Evolutionary conservation across 1,140 invertebrate genomes (phyloP).

Genomic region (Aphelinus certus): DNA sequence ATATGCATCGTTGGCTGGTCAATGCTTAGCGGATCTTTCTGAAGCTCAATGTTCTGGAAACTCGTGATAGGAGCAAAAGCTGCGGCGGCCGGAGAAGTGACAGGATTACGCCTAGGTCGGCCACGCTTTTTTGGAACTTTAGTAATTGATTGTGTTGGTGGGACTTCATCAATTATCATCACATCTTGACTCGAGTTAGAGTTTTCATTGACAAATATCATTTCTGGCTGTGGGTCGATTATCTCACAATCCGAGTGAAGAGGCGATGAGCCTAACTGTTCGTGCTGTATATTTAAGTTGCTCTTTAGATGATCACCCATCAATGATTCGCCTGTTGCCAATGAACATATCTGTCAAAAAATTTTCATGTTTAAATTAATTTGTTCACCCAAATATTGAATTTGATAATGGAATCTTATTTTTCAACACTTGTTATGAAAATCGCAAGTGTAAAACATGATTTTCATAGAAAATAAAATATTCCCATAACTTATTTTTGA

Average conservation of each 20-base stretch:
- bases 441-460: no score
- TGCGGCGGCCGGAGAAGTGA: conserved; percentile 23
- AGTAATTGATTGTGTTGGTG: conserved; percentile 44
- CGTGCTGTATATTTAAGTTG: conserved; percentile 39
- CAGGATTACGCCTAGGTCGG: conserved; percentile 56
- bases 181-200: conserved; percentile 65
- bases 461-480: no score
- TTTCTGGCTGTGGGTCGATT: conserved; percentile 59
- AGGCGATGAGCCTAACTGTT: conserved; percentile 46
- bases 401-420: no score
- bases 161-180: conserved; percentile 63
- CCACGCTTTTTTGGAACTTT: conserved; percentile 61
- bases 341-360: conserved; percentile 22
- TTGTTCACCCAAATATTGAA: no score
- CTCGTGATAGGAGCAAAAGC: conserved; percentile 24
- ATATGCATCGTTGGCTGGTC: conserved; percentile 47
- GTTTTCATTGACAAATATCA: conserved; percentile 64
- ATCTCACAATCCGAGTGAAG: conserved; percentile 60
- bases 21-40: conserved; percentile 56
- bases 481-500: no score
- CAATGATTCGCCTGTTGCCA: conserved; percentile 35
- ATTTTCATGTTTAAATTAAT: neutral
- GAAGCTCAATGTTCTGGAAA: conserved; percentile 42
- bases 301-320: conserved; percentile 56
- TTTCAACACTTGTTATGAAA: no score